Percentiles rank a stretch among this genome's conserved stretches.
phyloP scores from a whole-genome alignment of 2,888 invertebrate genomes.

The Dugesia japonica region DNA sequence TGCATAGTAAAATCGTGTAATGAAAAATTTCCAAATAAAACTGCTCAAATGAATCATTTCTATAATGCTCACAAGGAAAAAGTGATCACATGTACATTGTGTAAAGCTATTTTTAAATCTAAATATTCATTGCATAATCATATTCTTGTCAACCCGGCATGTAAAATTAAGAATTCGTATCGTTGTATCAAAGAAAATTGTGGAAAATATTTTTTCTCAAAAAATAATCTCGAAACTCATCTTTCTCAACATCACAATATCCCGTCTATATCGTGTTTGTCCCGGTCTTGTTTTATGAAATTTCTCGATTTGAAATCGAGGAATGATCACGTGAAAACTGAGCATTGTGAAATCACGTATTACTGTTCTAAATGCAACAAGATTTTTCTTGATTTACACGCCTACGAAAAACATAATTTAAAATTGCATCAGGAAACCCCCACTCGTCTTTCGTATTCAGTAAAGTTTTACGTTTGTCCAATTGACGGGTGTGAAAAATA shows the following conservation, averaged over 20 bases:
- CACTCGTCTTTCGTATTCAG: no score
- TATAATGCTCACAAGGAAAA: background rate
- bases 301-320: background rate
- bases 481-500: no score
- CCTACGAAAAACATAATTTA: background rate
- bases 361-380: background rate
- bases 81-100: background rate
- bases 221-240: constrained; percentile 3
- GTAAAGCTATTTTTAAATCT: background rate
- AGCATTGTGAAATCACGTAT: background rate
- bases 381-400: background rate
- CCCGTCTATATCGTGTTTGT: background rate
- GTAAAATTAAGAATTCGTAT: background rate
- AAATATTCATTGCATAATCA: background rate
- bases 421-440: no score
- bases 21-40: background rate
- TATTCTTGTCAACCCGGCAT: background rate
- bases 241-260: background rate
- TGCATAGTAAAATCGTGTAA: constrained; percentile 9
- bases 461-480: no score
- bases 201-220: background rate
- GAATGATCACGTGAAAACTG: background rate
- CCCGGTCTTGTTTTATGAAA: background rate
- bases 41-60: constrained; percentile 10
- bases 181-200: constrained; percentile 9